Base-by-base conservation (phyloP, 2,888 invertebrate genomes). In the Dyspetes luteomarginatus region DNA sequence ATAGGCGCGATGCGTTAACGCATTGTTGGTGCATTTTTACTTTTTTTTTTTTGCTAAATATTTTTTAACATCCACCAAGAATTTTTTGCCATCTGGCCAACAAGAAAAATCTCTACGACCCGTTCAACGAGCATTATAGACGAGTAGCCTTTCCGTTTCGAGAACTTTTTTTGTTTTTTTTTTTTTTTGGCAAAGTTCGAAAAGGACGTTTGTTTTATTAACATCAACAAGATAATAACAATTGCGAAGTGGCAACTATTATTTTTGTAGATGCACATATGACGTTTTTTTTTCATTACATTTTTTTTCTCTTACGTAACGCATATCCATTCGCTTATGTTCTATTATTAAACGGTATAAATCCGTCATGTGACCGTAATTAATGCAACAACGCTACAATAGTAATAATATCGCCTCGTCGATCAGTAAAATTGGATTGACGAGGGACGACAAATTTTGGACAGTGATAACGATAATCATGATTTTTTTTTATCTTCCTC, bases 271-370 rank as follows among this genome's bases (percentile, higher is more conserved):
- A 41, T 50, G 15, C 28, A 60, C 43, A 58, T 79, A 65, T 69
- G 77, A 77, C 68, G 74, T n/a, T n/a, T n/a, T n/a, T n/a, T n/a
- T n/a, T n/a, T n/a, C n/a, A n/a, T n/a, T n/a, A n/a, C n/a, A n/a
- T n/a, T n/a, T n/a, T n/a, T n/a, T n/a, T n/a, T n/a, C 82, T 69
- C 67, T 55, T 62, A 81, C 67, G 41, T 76, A 82, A 80, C 56
- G 3, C 12, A 50, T 30, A 48, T 62, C 45, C 17, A n/a, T 12
- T 52, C 26, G 56, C 58, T 75, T 58, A 68, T 41, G 50, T 28
- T 67, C 71, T 76, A 71, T 60, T 72, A 9, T 75, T 72, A 1
- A 48, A 71, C 64, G 26, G 22, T 60, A 48, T 30, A 28, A 26
- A 69, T 48, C 64, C n/a, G 50, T 45, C 74, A 52, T 56, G 41